Evolutionary conservation across 2,797 vertebrate genomes (phyloP), one percentile per base, ranked within the genome.

Genomic region (Labroides dimidiatus): DNA sequence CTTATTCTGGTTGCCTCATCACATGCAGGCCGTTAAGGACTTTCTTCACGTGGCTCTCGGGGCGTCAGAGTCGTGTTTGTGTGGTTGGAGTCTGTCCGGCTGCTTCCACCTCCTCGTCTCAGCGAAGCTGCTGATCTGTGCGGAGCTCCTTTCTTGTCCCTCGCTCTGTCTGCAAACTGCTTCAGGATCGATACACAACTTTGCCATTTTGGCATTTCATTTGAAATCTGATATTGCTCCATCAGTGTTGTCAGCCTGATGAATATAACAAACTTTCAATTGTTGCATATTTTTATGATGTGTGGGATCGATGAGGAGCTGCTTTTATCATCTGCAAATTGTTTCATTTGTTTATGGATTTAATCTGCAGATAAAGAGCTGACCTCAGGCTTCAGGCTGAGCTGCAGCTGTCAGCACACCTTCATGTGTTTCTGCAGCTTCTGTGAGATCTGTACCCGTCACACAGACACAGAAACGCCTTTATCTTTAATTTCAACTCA

Each of bases 1-100:
- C 72, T 70, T 73, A 77, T 85, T 81, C 65, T 83, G 84, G 85
- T 80, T 84, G 73, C 74, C 75, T 78, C 39, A 54, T 49, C 72
- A 61, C 64, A 75, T 67, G 69, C 36, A 41, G 20, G 69, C 57
- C 24, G 11, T 71, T 73, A 73, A 82, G 50, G 63, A 66, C 77
- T 71, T 72, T 71, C 66, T 72, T 73, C 59, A 41, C 67, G 61
- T 44, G 41, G 50, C 15, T 0, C 41, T 27, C 64, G 67, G 54
- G 71, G 58, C 65, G 72, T 68, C 59, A 60, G 43, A 19, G 37
- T 48, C 8, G 5, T 33, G 30, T 39, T 39, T 39, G 37, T 39
- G 8, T 45, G 49, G 41, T 48, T 27, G 54, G 16, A n/a, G 58
- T 41, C 27, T 60, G 61, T 68, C 55, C 45, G 21, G n/a, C 59